Percentiles rank a stretch among this genome's conserved stretches.
Evolutionary conservation across 2,113 vertebrate species (phyloP).

Genomic region (Odocoileus virginianus): DNA sequence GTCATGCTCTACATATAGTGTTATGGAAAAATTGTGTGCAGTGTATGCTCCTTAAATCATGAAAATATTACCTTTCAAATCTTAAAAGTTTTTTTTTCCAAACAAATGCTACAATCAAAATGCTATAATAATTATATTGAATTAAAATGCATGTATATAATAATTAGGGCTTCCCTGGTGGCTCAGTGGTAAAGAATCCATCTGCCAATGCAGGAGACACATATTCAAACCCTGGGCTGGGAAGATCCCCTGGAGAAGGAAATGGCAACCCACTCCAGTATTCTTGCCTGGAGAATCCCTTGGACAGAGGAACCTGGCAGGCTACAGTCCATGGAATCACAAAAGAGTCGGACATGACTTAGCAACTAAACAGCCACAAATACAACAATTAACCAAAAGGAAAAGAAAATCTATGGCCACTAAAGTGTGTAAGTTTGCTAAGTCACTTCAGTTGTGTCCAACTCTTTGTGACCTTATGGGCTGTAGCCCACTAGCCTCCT

Average conservation of each 20-base stretch:
- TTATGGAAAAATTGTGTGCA: background rate
- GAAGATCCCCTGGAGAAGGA: background rate
- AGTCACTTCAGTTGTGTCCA: background rate
- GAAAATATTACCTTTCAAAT: background rate
- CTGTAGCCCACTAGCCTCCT: background rate
- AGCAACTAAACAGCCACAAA: background rate
- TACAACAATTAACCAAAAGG: background rate
- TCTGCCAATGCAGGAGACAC: background rate
- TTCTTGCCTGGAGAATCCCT: background rate
- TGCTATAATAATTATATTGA: background rate
- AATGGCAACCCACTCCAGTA: background rate
- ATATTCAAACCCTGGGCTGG: background rate
- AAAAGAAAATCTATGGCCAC: background rate
- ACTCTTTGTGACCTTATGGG: background rate
- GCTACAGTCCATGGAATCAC: background rate
- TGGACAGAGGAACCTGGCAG: background rate
- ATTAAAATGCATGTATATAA: background rate
- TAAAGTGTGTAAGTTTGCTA: background rate
- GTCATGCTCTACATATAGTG: fast-evolving
- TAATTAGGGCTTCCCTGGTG: background rate
- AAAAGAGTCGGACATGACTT: background rate
- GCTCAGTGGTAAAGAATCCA: background rate
- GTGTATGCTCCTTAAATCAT: background rate
- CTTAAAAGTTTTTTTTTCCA: background rate
- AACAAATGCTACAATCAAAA: background rate